Base-by-base conservation (phyloP, 2,888 invertebrate species). In the Amphipyra berbera region DNA sequence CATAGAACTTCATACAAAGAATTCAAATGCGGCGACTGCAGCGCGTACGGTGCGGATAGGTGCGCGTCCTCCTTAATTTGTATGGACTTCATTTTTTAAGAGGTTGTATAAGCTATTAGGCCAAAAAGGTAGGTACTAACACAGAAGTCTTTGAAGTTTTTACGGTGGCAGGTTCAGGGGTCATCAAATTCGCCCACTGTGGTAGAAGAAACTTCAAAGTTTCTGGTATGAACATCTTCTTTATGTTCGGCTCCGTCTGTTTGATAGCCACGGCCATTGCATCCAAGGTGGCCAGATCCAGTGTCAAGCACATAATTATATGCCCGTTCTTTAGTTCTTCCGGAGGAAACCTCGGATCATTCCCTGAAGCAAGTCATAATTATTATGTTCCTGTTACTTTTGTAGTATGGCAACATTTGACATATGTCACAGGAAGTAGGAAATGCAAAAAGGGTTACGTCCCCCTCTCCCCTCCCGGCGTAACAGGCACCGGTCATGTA, bases 271-370 rank as follows among this genome's bases (percentile, higher is more conserved):
- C 35, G 0, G 82, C 84, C 15, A 91, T 50, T 0, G 60, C 52
- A 61, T 91, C 88, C n/a, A 90, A 14, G 0, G 83, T 82, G 0
- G 54, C 6, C 47, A 88, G 47, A 35, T 86, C 82, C 30, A 90
- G 48, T 0, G 87, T 79, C 6, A 92, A 7, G 48, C 92, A 92
- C 70, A 82, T 70, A 0, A 92, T 41, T 15, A 91, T 61, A 60
- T 92, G 92, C 0, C 92, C 92, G 13, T 86, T 79, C 0, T 49
- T 38, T 1, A 79, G 57, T 64, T 90, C 87, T 0, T 68, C 49
- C 0, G 64, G 68, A 0, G 89, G 89, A 57, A 90, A 87, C 8
- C 54, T 50, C 0, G 78, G 72, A 1, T 64, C 68, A 35, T 82
- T 76, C 8, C 41, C 90, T 90, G 61, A 44, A 63, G 30, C 2